phyloP scores from a whole-genome alignment of 2,797 vertebrate species.

The Rallus crepitans region DNA sequence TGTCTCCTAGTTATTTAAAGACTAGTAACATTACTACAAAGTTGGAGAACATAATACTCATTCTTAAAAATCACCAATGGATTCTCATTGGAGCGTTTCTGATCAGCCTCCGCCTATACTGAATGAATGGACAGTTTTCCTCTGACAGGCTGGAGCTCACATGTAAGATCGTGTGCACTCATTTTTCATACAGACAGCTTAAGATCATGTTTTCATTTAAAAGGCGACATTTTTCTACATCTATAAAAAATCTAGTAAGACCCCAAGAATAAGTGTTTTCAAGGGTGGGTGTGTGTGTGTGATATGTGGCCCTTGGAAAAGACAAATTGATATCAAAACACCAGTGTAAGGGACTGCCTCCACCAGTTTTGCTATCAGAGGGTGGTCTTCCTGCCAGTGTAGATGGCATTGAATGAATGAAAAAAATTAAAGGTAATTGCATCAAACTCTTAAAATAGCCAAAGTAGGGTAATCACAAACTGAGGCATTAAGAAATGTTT shows the following conservation, averaged over 20 bases:
- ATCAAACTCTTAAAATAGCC: not conserved
- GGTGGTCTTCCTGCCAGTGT: not conserved
- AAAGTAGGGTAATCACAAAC: not conserved
- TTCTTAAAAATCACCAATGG: not conserved
- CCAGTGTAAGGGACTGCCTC: not conserved
- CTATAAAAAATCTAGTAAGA: not conserved
- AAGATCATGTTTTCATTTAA: not conserved
- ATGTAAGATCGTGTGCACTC: rapidly evolving
- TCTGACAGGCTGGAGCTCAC: not conserved
- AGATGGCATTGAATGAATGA: not conserved
- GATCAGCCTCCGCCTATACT: not conserved
- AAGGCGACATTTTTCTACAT: not conserved
- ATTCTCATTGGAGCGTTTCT: not conserved
- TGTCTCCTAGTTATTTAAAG: not conserved
- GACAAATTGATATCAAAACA: not conserved
- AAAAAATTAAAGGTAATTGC: not conserved
- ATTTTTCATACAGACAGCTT: not conserved
- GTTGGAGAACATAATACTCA: not conserved
- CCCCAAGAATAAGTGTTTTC: not conserved
- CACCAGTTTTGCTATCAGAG: not conserved
- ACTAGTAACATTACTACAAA: not conserved
- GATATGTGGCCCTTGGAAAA: not conserved
- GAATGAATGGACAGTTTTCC: not conserved
- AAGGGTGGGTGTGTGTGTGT: not conserved
- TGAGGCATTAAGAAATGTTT: not conserved